phyloP scores from a whole-genome alignment of 1,140 invertebrate genomes.

The Antheraea pernyi region DNA sequence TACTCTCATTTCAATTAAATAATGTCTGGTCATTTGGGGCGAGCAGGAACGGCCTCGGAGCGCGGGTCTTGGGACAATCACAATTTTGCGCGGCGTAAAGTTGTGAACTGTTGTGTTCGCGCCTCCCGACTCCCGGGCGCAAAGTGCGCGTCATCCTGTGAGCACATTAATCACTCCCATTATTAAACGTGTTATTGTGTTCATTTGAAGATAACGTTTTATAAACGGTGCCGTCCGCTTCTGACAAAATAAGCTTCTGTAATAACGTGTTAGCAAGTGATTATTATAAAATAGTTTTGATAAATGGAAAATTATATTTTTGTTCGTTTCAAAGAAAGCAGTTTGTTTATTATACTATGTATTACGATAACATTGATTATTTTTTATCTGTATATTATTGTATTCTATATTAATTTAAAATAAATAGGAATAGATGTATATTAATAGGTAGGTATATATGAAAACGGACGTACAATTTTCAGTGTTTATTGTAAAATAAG shows the following conservation, averaged over 20 bases:
- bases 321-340: background rate
- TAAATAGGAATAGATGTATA: too few relatives aligned
- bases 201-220: slow-evolving; percentile 76
- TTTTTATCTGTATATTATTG: background rate
- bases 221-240: slow-evolving; percentile 76
- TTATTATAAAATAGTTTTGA: background rate
- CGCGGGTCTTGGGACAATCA: slow-evolving; percentile 18
- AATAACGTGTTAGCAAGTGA: slow-evolving; percentile 57
- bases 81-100: slow-evolving; percentile 20
- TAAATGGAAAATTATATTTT: background rate
- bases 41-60: slow-evolving; percentile 24
- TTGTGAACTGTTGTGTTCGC: slow-evolving; percentile 53
- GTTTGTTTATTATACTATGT: background rate
- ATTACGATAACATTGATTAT: slow-evolving; percentile 28
- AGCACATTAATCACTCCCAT: slow-evolving; percentile 76
- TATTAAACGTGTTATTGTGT: slow-evolving; percentile 79
- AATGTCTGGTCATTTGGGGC: slow-evolving; percentile 78
- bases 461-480: too few relatives aligned
- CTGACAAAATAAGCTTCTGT: slow-evolving; percentile 75
- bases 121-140: slow-evolving; percentile 54
- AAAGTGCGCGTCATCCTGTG: slow-evolving; percentile 72
- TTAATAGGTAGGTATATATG: too few relatives aligned
- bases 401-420: too few relatives aligned
- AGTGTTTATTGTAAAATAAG: too few relatives aligned
- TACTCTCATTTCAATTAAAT: slow-evolving; percentile 77